A percentile compares a stretch with the other conserved stretches of the same genome.
phyloP scores from a whole-genome alignment of 2,113 vertebrate species.

The Dromas ardeola region DNA sequence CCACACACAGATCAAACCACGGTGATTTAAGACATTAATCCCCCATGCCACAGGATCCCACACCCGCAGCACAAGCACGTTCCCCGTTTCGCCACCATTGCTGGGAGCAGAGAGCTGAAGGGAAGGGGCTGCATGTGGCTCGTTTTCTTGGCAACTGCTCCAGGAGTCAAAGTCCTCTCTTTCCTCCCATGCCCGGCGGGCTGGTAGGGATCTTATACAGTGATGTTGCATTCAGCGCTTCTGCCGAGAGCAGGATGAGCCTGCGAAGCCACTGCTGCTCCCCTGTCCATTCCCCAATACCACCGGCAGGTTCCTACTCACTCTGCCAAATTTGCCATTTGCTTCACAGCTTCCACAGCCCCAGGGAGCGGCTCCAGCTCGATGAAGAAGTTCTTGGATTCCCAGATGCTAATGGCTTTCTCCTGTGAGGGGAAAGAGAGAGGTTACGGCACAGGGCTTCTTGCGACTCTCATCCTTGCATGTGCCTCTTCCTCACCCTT shows the following conservation, averaged over 20 bases:
- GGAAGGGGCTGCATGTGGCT: neutral
- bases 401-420: constrained; percentile 95
- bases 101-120: neutral
- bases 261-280: neutral
- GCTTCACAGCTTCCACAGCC: constrained; percentile 89
- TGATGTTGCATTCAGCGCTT: neutral
- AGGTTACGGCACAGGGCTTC: neutral
- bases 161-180: neutral
- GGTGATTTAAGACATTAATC: neutral
- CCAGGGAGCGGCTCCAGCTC: constrained; percentile 92
- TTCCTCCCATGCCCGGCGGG: neutral
- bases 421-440: constrained; percentile 73
- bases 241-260: neutral
- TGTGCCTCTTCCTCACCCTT: neutral
- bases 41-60: neutral
- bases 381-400: constrained; percentile 91
- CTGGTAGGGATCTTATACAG: neutral
- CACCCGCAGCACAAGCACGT: accelerated
- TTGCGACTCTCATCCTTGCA: neutral
- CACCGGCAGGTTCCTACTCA: constrained; percentile 55
- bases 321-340: constrained; percentile 91
- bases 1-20: neutral
- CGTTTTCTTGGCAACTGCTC: neutral
- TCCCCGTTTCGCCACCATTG: neutral
- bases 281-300: neutral